Evolutionary conservation across 1,140 invertebrate species (phyloP).

Genomic region (Anadara kagoshimensis): DNA sequence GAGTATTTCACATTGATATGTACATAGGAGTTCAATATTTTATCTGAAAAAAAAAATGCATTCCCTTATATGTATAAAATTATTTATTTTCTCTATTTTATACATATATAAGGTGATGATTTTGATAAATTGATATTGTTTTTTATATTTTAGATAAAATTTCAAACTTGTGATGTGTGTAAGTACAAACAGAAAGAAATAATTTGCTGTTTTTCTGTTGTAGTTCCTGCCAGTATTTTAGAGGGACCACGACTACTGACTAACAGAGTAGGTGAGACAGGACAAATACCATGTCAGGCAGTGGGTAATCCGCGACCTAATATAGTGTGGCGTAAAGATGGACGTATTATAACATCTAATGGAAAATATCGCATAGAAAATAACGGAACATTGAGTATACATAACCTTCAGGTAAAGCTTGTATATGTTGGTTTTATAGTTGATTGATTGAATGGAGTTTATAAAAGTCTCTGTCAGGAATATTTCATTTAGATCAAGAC

Average conservation of each 20-base stretch:
- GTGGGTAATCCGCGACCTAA: slow-evolving; percentile 68
- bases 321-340: slow-evolving; percentile 66
- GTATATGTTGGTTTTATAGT: background rate
- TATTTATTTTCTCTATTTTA: no score
- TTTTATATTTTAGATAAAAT: no score
- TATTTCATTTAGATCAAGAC: no score
- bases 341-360: slow-evolving; percentile 7
- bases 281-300: slow-evolving; percentile 67
- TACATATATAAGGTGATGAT: no score
- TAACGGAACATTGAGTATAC: slow-evolving; percentile 4
- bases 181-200: background rate
- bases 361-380: background rate
- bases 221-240: slow-evolving; percentile 67
- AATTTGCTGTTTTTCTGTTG: slow-evolving; percentile 8
- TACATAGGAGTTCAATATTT: no score
- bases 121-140: no score
- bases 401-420: background rate
- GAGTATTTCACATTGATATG: no score
- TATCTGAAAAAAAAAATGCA: no score
- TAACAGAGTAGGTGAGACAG: slow-evolving; percentile 55
- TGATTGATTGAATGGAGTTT: no score
- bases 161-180: background rate
- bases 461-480: no score
- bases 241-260: slow-evolving; percentile 51
- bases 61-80: no score